Conservation (phyloP, 2,797 vertebrate genomes). For the Danio kyathit region DNA sequence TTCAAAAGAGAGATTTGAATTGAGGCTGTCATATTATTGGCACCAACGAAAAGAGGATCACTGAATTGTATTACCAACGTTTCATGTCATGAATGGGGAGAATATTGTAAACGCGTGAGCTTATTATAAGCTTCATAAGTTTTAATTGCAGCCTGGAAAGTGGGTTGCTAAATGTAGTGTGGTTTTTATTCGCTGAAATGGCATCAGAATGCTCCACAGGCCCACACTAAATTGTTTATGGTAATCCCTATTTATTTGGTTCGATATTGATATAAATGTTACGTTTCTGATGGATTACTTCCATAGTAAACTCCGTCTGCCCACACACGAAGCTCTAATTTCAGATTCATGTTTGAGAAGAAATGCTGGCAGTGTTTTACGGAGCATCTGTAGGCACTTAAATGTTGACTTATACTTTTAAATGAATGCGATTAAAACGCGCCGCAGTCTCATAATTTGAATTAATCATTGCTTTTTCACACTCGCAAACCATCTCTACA, state of each 20-base stretch:
- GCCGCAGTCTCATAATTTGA: conserved; percentile 43
- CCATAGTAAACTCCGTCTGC: conserved; percentile 8
- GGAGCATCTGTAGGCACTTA: conserved; percentile 1
- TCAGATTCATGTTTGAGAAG: not conserved
- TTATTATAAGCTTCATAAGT: conserved; percentile 15
- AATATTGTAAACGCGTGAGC: conserved; percentile 23
- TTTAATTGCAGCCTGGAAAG: conserved; percentile 36
- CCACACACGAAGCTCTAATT: conserved; percentile 25
- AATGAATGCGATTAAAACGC: conserved; percentile 12
- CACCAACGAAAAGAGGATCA: conserved; percentile 31
- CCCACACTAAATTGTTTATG: not conserved
- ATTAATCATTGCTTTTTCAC: conserved; percentile 57
- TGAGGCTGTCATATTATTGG: conserved; percentile 40
- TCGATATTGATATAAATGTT: conserved; percentile 23
- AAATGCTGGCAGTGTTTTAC: not conserved
- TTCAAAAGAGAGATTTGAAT: conserved; percentile 22
- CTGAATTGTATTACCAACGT: conserved; percentile 23
- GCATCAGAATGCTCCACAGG: conserved; percentile 2
- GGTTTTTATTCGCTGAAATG: not conserved
- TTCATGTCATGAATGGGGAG: conserved; percentile 20
- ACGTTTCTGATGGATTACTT: conserved; percentile 31
- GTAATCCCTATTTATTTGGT: conserved; percentile 25
- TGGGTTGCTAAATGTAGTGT: conserved; percentile 50
- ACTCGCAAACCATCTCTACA: conserved; percentile 47
- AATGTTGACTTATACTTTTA: conserved; percentile 10